These are phyloP conservation scores for Pteronura brasiliensis DNA, from an alignment of 2,113 vertebrate species.

Conservation along the genomic window DNA sequence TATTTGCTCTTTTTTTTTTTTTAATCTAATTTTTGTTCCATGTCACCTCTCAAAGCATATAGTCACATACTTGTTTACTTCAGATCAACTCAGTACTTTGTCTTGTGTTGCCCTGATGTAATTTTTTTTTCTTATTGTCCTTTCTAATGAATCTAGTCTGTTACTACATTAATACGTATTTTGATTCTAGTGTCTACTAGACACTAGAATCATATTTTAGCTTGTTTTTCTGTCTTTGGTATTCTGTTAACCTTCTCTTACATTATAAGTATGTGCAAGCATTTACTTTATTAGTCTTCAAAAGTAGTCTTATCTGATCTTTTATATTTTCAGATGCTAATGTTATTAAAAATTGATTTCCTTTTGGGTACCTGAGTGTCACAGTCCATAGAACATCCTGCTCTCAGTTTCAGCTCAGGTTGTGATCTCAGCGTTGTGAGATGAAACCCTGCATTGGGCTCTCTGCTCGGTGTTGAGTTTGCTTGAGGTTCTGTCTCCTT, in stretches of 20 bases:
- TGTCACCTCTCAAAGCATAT: not conserved
- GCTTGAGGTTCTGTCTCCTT: not conserved
- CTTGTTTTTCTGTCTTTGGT: not conserved
- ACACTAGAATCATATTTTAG: no score
- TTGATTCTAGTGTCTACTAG: not conserved
- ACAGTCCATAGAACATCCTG: not conserved
- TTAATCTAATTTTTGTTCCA: not conserved
- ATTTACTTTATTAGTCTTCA: not conserved
- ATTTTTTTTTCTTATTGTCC: not conserved
- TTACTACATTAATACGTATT: not conserved
- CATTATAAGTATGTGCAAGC: not conserved
- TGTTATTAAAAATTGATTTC: conserved; percentile 5
- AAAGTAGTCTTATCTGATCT: not conserved
- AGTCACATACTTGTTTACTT: not conserved
- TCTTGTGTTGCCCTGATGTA: not conserved
- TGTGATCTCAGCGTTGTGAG: not conserved
- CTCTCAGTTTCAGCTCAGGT: not conserved
- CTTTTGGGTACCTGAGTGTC: not conserved
- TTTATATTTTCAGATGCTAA: not conserved
- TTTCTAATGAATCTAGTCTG: not conserved
- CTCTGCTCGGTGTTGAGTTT: not conserved
- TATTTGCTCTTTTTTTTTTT: not conserved
- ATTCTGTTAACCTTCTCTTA: not conserved
- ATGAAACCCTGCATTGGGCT: not conserved
- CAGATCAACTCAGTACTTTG: not conserved